Base-by-base conservation (phyloP, 2,888 invertebrate genomes). In the Coenonympha glycerion region DNA sequence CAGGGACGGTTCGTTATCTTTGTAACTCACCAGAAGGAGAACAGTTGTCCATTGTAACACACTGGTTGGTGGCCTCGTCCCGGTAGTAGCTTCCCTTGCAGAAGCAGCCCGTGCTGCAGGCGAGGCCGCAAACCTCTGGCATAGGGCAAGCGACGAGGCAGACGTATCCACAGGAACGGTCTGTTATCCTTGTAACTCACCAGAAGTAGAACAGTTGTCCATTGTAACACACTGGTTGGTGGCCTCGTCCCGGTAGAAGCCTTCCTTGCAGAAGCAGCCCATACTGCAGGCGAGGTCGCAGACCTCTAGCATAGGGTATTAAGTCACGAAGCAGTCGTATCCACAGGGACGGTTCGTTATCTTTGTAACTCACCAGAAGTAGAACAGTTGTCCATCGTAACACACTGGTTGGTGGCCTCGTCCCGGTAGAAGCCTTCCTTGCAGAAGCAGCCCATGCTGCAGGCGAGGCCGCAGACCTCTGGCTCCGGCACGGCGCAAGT, bases 371-470 rank as follows among this genome's bases (percentile, higher is more conserved):
- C 54, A 85, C 85, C 79, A 59, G 56, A 58, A 3, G 6, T 34
- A 18, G 85, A 77, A 55, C 85, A 86, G 4, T 81, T 65, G 11
- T 83, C 81, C n/a, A 75, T 13, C 0, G 73, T 71, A 3, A 86
- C 76, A 53, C 86, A 87, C 26, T 69, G 61, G 16, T 73, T 72
- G n/a, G 45, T 78, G 11, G 42, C 53, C 18, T 78, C 76, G 18
- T 86, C 80, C 2, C 79, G 60, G 2, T 85, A 76, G 48, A 63
- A 82, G 0, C 81, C 82, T 5, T 73, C 59, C 50, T 77, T 79
- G 63, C 87, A 87, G 70, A 84, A 82, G 63, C 87, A 87, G 0
- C n/a, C n/a, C n/a, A n/a, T n/a, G n/a, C n/a, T 78, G 65, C 86
- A 86, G 2, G 73, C 70, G 0, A 79, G 61, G 0, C 73, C 76